Conservation (phyloP, 2,888 invertebrate species). For the Orthosia cruda region DNA sequence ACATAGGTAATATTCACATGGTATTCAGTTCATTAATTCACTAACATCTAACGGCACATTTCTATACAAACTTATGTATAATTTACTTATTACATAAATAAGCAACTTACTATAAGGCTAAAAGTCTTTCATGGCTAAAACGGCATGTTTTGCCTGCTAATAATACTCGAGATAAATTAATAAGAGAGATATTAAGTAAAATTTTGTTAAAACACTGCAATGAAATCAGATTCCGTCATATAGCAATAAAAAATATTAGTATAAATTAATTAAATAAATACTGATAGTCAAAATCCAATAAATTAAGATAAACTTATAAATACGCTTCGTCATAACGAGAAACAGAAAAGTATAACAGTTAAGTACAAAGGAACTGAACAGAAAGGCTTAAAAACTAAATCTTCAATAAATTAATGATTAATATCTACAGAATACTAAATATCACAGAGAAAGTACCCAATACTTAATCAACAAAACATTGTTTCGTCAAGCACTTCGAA, state of each 20-base stretch:
- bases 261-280: conserved; percentile 80
- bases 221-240: conserved; percentile 70
- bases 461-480: conserved; percentile 89
- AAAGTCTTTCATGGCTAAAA: conserved; percentile 89
- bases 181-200: conserved; percentile 72
- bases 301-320: conserved; percentile 71
- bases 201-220: conserved; percentile 74
- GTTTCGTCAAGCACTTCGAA: conserved; percentile 87
- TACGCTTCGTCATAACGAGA: conserved; percentile 70
- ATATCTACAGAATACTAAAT: conserved; percentile 90
- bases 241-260: conserved; percentile 70
- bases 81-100: conserved; percentile 84
- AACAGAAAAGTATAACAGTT: conserved; percentile 72
- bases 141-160: conserved; percentile 83
- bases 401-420: conserved; percentile 89
- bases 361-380: conserved; percentile 85
- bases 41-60: conserved; percentile 85
- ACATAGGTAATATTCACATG: conserved; percentile 79
- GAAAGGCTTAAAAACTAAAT: conserved; percentile 83
- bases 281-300: conserved; percentile 73
- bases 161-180: conserved; percentile 83
- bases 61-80: conserved; percentile 75
- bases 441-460: conserved; percentile 92
- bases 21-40: conserved; percentile 87
- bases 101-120: conserved; percentile 85